These are phyloP conservation scores for Lithophane semibrunnea DNA, from an alignment of 2,888 invertebrate species.

Conservation along the genomic window DNA sequence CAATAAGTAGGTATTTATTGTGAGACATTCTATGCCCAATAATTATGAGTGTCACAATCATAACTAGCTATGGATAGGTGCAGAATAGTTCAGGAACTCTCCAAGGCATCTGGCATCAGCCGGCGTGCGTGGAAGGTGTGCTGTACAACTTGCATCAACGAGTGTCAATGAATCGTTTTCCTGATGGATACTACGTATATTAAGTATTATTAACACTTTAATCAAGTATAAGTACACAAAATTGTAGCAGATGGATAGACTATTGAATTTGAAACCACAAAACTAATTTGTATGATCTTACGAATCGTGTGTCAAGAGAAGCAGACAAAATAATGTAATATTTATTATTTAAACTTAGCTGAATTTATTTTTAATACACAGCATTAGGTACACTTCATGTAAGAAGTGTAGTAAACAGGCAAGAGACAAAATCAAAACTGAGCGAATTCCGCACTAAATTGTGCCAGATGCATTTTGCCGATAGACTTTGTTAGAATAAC, in stretches of 20 bases:
- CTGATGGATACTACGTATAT: not conserved
- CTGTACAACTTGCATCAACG: not conserved
- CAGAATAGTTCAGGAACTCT: not conserved
- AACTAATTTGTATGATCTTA: not conserved
- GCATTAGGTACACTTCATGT: not conserved
- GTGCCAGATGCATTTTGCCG: constrained; percentile 29
- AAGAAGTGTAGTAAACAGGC: not conserved
- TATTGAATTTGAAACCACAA: not conserved
- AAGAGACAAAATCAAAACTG: constrained; percentile 5
- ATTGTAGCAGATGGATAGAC: too few species aligned
- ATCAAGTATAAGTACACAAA: not conserved
- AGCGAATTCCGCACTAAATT: constrained; percentile 26
- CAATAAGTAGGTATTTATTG: too few species aligned
- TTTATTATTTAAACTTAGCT: too few species aligned
- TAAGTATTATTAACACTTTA: not conserved
- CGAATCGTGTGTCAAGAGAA: not conserved
- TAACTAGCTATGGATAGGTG: too few species aligned
- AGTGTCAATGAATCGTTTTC: not conserved
- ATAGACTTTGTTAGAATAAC: constrained; percentile 30
- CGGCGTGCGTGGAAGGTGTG: not conserved
- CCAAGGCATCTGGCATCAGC: not conserved
- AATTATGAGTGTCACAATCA: too few species aligned
- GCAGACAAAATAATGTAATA: not conserved
- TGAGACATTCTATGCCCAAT: too few species aligned
- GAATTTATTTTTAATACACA: not conserved